These are phyloP conservation scores for Mastomys coucha DNA, from an alignment of 2,113 vertebrate genomes.

Conservation along the genomic window DNA sequence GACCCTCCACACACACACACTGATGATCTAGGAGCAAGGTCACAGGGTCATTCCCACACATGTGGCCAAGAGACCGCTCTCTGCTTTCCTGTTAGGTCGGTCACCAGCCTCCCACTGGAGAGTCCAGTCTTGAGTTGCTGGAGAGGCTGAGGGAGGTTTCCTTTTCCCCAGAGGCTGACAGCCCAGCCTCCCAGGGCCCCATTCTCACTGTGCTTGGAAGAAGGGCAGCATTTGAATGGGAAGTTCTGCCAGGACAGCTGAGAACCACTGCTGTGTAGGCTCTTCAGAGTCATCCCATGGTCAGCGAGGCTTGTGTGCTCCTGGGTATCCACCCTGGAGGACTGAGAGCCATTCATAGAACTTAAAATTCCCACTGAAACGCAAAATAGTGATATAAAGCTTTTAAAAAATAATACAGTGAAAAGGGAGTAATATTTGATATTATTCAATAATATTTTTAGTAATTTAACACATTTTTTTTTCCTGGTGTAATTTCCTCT, in stretches of 20 bases:
- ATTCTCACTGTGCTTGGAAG: background rate
- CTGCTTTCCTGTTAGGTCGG: background rate
- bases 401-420: background rate
- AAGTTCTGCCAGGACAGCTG: background rate
- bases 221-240: background rate
- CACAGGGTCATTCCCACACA: background rate
- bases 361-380: background rate
- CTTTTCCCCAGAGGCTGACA: background rate
- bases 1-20: accelerated
- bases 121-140: background rate
- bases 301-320: background rate
- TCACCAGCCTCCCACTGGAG: background rate
- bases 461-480: background rate
- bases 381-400: background rate
- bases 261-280: background rate
- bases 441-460: background rate
- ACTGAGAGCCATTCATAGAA: background rate
- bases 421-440: background rate
- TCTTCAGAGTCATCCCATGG: background rate
- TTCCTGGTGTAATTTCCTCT: no score
- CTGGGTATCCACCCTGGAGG: background rate
- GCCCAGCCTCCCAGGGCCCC: background rate
- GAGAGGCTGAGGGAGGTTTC: background rate
- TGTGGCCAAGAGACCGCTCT: background rate
- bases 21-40: background rate